Evolutionary conservation across 2,888 invertebrate species (phyloP).

Genomic region (Phoronis australis): DNA sequence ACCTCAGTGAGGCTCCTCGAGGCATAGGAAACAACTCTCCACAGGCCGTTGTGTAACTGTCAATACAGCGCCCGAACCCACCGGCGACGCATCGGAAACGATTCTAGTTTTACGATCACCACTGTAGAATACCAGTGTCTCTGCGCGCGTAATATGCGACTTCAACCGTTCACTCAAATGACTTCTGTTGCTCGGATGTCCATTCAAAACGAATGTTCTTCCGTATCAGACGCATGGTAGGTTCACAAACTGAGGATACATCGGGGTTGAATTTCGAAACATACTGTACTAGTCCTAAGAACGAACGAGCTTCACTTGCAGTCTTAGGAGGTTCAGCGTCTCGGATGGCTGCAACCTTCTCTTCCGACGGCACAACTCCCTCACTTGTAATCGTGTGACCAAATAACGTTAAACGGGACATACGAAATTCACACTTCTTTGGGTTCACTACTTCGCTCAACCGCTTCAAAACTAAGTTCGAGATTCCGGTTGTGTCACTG

Average conservation of each 20-base stretch:
- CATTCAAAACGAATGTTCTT: constrained; percentile 3
- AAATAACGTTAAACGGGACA: constrained; percentile 6
- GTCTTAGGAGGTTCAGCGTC: no score
- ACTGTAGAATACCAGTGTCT: constrained; percentile 7
- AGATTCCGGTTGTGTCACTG: constrained; percentile 13
- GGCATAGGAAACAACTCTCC: constrained; percentile 4
- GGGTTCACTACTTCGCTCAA: constrained; percentile 6
- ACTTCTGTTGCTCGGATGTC: constrained; percentile 3
- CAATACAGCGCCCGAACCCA: no score
- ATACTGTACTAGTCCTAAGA: constrained; percentile 6
- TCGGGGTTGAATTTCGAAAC: constrained; percentile 3
- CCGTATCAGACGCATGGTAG: constrained; percentile 2
- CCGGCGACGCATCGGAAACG: no score
- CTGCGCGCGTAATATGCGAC: background rate
- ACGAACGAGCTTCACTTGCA: no score
- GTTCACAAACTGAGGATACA: constrained; percentile 3
- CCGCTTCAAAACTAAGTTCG: constrained; percentile 2
- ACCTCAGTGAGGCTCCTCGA: constrained; percentile 4
- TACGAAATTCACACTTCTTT: constrained; percentile 7
- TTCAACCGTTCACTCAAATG: constrained; percentile 5
- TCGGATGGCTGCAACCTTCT: background rate
- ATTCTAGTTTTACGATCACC: constrained; percentile 2
- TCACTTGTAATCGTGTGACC: constrained; percentile 5
- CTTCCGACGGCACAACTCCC: background rate
- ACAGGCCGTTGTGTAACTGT: constrained; percentile 1